Evolutionary conservation across 2,888 invertebrate species (phyloP), one percentile per base, ranked within the genome.

Genomic region (Stenolophus ochropezus): DNA sequence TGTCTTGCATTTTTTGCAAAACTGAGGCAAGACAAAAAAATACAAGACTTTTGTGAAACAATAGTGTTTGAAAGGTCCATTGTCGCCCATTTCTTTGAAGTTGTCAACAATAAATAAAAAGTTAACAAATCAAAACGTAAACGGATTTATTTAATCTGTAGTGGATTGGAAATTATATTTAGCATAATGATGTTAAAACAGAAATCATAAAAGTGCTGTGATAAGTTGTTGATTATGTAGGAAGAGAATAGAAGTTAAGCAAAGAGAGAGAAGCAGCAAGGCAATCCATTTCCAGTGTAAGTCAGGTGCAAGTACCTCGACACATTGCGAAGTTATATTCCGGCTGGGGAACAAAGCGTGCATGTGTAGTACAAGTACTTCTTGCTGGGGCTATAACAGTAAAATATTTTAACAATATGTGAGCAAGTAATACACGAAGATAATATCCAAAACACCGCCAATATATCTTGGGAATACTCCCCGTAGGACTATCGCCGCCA

Each of bases 371-470:
- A 56, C 56, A 21, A 8, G 25, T 25, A 11, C 33, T 42, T 25
- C 25, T 61, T 61, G 61, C 25, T 42, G 14, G 3, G 4, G 61
- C 61, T 61, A 61, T 61, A 61, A 61, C 61, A 25, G 61, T 61
- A 61, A 61, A 61, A 61, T 61, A 61, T 61, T 61, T 61, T 23
- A 25, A 61, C 61, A 61, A 61, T 61, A 61, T 61, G 61, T 61
- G 11, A 61, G 61, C 25, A 61, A 61, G 61, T 61, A 61, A 61
- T 61, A 61, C 61, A 25, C 8, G 14, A 61, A 61, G 61, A 61
- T 61, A 69, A 69, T 69, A 69, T 69, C 65, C 65, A 69, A 69
- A 69, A 27, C 33, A 69, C 65, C 65, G 33, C 27, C 27, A 69
- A 69, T 69, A 69, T 69, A 69, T 69, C 65, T 27, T 16, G 33